Evolutionary conservation across 2,797 vertebrate genomes (phyloP), one percentile per base, ranked within the genome.

Genomic region (Erpetoichthys calabaricus): DNA sequence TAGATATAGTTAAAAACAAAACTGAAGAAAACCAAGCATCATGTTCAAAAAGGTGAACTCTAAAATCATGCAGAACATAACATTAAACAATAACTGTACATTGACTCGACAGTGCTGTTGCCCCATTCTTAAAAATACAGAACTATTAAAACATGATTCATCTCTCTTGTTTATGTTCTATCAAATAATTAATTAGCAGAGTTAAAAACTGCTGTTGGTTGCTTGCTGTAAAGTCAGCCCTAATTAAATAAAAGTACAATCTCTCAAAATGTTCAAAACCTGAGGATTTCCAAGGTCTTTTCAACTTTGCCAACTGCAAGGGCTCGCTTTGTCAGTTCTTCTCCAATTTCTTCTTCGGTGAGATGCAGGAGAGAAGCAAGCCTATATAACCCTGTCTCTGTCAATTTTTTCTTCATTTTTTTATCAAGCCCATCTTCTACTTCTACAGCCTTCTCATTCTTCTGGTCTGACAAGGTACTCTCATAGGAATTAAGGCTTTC

Each of bases 231-330:
- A 25, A 25, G 25, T 25, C 25, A 25, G 25, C 2, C 25, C 25
- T 1, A 25, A 25, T 25, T 25, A 25, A 25, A 25, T 25, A 25
- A 25, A 25, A 25, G 25, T 25, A 25, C 25, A 25, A 25, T 25
- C 25, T 25, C 25, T 25, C 25, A 25, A 25, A 25, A 25, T 25
- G 25, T 25, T 25, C 25, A 25, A 25, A 25, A 98, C 96, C 91
- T 89, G 80, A 94, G 90, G 57, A 89, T 91, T 60, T 80, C 80
- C 43, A 98, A 64, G 1, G 89, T 87, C 8, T 82, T 86, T 65
- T 86, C 81, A 53, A 97, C 79, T 10, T 84, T 84, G 9, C 92
- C 90, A 3, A 76, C 74, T 4, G 72, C 69, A 53, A 98, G 71
- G 41, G 89, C 89, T 59, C 87, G 82, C 60, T 87, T 64, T 6